Base-by-base conservation (phyloP, 1,140 invertebrate species). In the Heliconius hewitsoni region DNA sequence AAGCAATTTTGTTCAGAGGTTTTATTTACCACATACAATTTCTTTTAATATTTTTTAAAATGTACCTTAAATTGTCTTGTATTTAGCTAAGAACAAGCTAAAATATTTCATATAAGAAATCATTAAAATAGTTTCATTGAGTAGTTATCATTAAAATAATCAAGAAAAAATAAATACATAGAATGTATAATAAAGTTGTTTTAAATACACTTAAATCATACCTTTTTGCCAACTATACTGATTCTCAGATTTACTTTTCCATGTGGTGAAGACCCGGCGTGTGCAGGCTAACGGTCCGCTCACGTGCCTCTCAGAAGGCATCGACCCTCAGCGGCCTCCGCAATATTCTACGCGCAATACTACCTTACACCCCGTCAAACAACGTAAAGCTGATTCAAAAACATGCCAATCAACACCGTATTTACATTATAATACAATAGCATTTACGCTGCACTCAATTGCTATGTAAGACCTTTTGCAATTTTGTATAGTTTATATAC, bases 291-390 rank as follows among this genome's bases (percentile, higher is more conserved):
- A 93, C 91, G 91, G 91, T 91, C 80, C 82, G 77, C 84, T 94
- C 91, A 94, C 92, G 92, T 94, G 92, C 91, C 92, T 90, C 89
- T 84, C 82, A 81, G 86, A 86, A 92, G 92, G 87, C 92, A 94
- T 90, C 92, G 92, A 94, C 91, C 92, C 91, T 91, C 85, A 76
- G 77, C 91, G 91, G 92, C 91, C 91, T 91, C 92, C 86, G 90
- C 92, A 90, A 89, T 93, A 90, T 93, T 91, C 90, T 93, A 91
- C 91, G 91, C 89, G 88, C 87, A 92, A 89, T 60, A 23, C 55
- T 9, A 60, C 55, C 19, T 60, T 23, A n/a, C 19, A 86, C 87
- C 52, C 37, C 66, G 74, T 79, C 30, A 81, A 60, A 76, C 79
- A 80, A 85, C 84, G 9, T 87, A 88, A 83, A 74, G 42, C 30